Evolutionary conservation across 2,113 vertebrate genomes (phyloP).

Genomic region (Crotalus helleri): DNA sequence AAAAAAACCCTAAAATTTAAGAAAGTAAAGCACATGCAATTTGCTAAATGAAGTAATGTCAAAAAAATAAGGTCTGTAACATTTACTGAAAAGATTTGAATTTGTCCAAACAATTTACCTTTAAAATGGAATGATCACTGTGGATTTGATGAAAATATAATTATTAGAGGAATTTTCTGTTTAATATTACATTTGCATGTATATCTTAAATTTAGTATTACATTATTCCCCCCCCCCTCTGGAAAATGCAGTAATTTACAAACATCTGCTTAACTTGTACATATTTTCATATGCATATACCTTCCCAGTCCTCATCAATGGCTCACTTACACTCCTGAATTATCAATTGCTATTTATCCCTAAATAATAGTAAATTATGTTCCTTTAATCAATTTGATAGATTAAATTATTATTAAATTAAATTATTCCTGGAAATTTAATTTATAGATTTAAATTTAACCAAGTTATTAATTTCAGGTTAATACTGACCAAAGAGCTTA

Average conservation of each 20-base stretch:
- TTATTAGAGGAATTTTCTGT: neutral
- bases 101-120: neutral
- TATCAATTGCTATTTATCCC: neutral
- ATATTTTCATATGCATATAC: neutral
- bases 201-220: neutral
- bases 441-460: neutral
- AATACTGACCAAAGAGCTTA: neutral
- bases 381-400: conserved; percentile 9
- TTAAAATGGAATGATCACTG: neutral
- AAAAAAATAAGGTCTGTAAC: neutral
- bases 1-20: neutral
- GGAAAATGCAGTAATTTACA: neutral
- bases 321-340: neutral
- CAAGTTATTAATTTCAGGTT: neutral
- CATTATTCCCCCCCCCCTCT: neutral
- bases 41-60: too few species aligned
- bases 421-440: neutral
- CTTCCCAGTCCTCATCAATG: neutral
- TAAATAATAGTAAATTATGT: conserved; percentile 33
- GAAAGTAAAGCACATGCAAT: neutral
- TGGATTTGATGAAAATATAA: neutral
- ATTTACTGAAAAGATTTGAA: neutral
- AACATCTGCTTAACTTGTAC: neutral
- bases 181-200: neutral
- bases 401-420: too few species aligned